Evolutionary conservation across 2,888 invertebrate species (phyloP).

Genomic region (Pyrocoelia pectoralis): DNA sequence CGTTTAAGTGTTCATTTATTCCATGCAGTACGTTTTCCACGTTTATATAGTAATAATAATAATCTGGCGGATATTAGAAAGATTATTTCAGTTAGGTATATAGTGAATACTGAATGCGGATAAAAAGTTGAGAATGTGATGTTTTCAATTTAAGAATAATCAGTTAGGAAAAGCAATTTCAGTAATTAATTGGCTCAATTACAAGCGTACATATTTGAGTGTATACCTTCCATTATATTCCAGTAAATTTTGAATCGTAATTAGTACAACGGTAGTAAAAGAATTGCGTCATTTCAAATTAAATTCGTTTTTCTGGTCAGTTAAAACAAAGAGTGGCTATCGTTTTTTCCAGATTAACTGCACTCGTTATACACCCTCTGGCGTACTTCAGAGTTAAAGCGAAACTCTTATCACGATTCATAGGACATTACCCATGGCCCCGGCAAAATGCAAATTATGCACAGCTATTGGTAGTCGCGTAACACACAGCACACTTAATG

Average conservation of each 20-base stretch:
- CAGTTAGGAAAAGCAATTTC: no score
- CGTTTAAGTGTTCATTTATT: no score
- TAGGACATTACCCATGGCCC: conserved; percentile 58
- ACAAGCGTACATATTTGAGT: no score
- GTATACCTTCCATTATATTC: no score
- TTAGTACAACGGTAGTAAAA: neutral
- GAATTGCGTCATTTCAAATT: conserved; percentile 9
- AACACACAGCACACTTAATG: conserved; percentile 40
- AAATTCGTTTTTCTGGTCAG: conserved; percentile 30
- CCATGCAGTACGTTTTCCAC: no score
- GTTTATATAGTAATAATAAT: no score
- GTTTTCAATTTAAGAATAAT: no score
- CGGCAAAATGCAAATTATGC: conserved; percentile 57
- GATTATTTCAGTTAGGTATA: no score
- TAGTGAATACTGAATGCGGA: no score
- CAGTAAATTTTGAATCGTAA: conserved; percentile 1
- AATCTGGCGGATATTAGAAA: no score
- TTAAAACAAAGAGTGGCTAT: conserved; percentile 29
- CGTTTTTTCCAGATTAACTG: conserved; percentile 28
- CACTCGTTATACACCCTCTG: conserved; percentile 38
- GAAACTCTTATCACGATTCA: conserved; percentile 57
- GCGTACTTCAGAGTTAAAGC: conserved; percentile 41
- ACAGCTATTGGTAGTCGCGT: conserved; percentile 54
- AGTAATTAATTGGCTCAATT: no score
- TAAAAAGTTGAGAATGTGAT: no score